Base-by-base conservation (phyloP, 2,888 invertebrate species). In the Taphrorychus bicolor region DNA sequence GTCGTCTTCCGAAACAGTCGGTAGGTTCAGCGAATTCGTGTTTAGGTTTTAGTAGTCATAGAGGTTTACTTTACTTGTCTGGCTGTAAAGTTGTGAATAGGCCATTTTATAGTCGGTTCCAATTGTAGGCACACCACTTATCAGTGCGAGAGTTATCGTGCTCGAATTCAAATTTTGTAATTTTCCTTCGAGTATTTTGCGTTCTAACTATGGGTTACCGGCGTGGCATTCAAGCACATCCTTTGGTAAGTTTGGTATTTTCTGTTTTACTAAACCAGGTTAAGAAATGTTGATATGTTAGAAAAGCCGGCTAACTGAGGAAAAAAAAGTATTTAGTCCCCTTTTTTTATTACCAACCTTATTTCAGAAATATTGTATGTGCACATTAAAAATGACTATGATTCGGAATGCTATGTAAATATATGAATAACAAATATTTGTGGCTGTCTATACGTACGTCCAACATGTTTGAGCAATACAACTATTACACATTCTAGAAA, bases 161-260 rank as follows among this genome's bases (percentile, higher is more conserved):
- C 32, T 32, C 32, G 32, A 32, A 2, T 32, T 32, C 11, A 32
- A 32, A 32, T 32, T n/a, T n/a, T 32, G 32, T 32, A 11, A 32
- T 32, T 32, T 32, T 32, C 1, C 32, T 7, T 32, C 32, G 32
- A 32, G 9, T 32, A 32, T 32, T n/a, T n/a, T n/a, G n/a, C n/a
- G n/a, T n/a, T n/a, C n/a, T n/a, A 58, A 65, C 7, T 16, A 66
- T 70, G 70, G 70, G 70, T 62, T 70, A 69, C 62, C 61, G 65
- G 16, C 48, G 70, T 22, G 61, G 41, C 42, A 53, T 70, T 42
- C 68, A 70, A 16, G 68, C 70, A 9, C 67, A 70, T 59, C 70
- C 68, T 51, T n/a, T 66, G 70, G 70, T 70, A 65, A 52, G 70
- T 51, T 51, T 19, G 11, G 32, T 9, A 32, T 32, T 32, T 32